These are phyloP conservation scores for Micropoecilia bifurca DNA, from an alignment of 2,797 vertebrate species.

Conservation along the genomic window DNA sequence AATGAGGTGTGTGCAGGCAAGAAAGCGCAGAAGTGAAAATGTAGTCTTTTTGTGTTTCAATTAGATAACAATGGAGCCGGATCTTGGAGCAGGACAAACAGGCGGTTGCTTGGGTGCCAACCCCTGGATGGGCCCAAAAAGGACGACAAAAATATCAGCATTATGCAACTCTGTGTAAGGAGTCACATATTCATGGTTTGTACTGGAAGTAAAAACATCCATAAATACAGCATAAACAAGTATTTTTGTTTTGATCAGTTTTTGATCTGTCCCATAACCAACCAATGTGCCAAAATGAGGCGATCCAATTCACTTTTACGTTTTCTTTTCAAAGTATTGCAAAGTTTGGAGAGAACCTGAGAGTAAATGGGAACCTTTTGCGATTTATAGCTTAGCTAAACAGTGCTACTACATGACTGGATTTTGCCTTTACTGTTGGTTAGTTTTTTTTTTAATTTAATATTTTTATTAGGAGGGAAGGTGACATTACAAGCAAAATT, in stretches of 20 bases:
- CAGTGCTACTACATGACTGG: background rate
- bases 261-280: background rate
- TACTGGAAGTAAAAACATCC: background rate
- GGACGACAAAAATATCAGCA: background rate
- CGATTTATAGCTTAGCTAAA: background rate
- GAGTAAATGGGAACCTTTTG: background rate
- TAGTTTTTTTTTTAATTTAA: background rate
- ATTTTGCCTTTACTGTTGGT: background rate
- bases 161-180: too few species aligned
- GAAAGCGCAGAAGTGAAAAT: background rate
- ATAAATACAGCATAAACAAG: background rate
- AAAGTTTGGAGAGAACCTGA: background rate
- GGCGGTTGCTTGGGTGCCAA: background rate
- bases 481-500: too few species aligned
- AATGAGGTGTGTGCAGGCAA: background rate
- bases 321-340: background rate
- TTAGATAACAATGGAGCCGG: background rate
- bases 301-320: background rate
- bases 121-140: background rate
- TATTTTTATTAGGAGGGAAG: too few species aligned
- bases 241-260: background rate
- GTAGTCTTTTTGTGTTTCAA: background rate
- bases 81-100: background rate
- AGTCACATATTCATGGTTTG: background rate
- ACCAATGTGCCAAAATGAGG: background rate